A percentile compares a stretch with the other conserved stretches of the same genome.
These are phyloP conservation scores for Porites lutea DNA, from an alignment of 64 coral and sea anemone genomes.

Conservation along the genomic window DNA sequence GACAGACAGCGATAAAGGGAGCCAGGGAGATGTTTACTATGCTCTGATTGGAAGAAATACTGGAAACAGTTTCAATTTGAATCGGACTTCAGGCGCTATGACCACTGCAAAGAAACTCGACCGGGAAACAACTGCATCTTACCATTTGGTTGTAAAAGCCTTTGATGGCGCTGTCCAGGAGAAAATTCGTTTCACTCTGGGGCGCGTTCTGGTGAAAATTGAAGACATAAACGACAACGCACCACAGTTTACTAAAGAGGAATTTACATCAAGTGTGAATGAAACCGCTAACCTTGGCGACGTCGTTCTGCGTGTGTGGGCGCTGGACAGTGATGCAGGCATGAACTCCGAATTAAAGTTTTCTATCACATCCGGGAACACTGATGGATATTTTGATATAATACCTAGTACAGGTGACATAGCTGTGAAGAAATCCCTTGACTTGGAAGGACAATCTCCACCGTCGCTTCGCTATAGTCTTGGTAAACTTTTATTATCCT, in stretches of 20 bases:
- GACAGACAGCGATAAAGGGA: slow-evolving; percentile 64
- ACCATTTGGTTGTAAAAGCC: slow-evolving; percentile 39
- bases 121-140: slow-evolving; percentile 45
- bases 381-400: slow-evolving; percentile 64
- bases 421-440: slow-evolving; percentile 45
- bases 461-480: slow-evolving; percentile 34
- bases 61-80: slow-evolving; percentile 50
- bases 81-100: slow-evolving; percentile 55
- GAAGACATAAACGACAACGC: slow-evolving; percentile 68
- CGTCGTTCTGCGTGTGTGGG: slow-evolving; percentile 27
- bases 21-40: slow-evolving; percentile 66
- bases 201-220: slow-evolving; percentile 30
- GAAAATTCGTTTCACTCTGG: slow-evolving; percentile 61
- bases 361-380: slow-evolving; percentile 65
- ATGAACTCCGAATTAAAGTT: slow-evolving; percentile 39
- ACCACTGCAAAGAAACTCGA: slow-evolving; percentile 39
- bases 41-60: slow-evolving; percentile 41
- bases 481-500: slow-evolving; percentile 9
- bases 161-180: slow-evolving; percentile 68
- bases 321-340: slow-evolving; percentile 51
- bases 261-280: slow-evolving; percentile 3
- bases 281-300: slow-evolving; percentile 44
- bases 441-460: slow-evolving; percentile 41
- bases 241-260: slow-evolving; percentile 42
- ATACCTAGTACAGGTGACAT: slow-evolving; percentile 53